A percentile compares a stretch with the other conserved stretches of the same genome.
phyloP scores from a whole-genome alignment of 2,113 vertebrate genomes.

The Haemorhous mexicanus region DNA sequence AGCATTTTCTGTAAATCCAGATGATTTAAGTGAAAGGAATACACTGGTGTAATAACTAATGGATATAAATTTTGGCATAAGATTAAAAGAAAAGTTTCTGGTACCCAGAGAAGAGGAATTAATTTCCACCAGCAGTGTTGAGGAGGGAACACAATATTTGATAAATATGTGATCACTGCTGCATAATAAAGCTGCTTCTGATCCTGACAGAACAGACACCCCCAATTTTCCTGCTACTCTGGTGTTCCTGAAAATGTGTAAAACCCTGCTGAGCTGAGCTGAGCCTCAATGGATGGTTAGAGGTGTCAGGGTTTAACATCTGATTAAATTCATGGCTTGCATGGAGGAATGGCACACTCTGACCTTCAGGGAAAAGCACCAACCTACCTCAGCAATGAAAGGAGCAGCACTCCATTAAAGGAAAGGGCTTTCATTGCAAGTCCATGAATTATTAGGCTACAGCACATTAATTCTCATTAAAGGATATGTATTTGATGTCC shows the following conservation, averaged over 20 bases:
- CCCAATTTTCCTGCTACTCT: not conserved
- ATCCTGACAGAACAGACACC: not conserved
- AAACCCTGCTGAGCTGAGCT: not conserved
- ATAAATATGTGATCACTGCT: not conserved
- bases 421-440: not conserved
- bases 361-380: not conserved
- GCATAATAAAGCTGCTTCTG: not conserved
- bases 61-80: not conserved
- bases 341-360: not conserved
- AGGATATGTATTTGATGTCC: not conserved
- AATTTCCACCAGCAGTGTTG: not conserved
- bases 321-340: not conserved
- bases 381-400: not conserved
- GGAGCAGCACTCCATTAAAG: not conserved
- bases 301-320: not conserved
- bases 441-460: slow-evolving; percentile 26
- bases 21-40: not conserved
- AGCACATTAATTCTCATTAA: slow-evolving; percentile 40
- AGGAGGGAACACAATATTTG: not conserved
- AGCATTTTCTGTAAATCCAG: not conserved
- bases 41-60: not conserved
- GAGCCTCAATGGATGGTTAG: not conserved
- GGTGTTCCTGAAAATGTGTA: not conserved
- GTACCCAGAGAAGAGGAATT: not conserved
- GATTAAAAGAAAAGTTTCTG: not conserved